Evolutionary conservation across 2,113 vertebrate genomes (phyloP).

Genomic region (Archilochus colubris): DNA sequence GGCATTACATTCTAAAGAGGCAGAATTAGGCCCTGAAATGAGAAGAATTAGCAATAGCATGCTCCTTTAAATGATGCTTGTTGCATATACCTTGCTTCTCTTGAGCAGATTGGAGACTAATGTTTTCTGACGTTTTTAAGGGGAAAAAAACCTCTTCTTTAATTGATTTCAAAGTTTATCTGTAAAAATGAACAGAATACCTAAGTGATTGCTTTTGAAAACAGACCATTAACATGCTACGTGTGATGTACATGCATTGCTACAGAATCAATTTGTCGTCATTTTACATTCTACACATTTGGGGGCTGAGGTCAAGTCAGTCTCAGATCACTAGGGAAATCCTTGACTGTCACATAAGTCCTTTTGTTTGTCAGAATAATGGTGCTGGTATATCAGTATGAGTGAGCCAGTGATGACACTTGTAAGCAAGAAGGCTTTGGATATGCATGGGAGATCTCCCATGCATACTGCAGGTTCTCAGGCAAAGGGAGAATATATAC

Average conservation of each 20-base stretch:
- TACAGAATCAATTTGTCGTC: constrained; percentile 4
- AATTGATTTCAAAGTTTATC: background rate
- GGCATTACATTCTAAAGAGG: background rate
- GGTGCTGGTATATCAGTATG: background rate
- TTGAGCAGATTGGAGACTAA: background rate
- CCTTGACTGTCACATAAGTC: background rate
- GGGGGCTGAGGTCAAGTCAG: background rate
- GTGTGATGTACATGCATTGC: background rate
- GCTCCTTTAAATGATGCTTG: background rate
- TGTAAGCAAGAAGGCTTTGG: background rate
- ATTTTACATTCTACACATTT: background rate
- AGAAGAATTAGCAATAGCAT: background rate
- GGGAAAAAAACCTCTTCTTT: background rate
- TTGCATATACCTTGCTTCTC: background rate
- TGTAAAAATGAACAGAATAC: background rate
- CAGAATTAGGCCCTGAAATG: background rate
- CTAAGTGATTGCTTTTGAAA: background rate
- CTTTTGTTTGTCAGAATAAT: background rate
- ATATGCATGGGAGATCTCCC: background rate
- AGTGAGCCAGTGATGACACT: background rate
- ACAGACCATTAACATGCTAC: background rate
- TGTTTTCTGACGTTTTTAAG: background rate
- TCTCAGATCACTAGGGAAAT: background rate
- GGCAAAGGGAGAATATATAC: background rate
- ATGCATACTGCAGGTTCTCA: background rate